These are phyloP conservation scores for Amphimallon solstitiale DNA, from an alignment of 2,888 invertebrate species.

Conservation along the genomic window DNA sequence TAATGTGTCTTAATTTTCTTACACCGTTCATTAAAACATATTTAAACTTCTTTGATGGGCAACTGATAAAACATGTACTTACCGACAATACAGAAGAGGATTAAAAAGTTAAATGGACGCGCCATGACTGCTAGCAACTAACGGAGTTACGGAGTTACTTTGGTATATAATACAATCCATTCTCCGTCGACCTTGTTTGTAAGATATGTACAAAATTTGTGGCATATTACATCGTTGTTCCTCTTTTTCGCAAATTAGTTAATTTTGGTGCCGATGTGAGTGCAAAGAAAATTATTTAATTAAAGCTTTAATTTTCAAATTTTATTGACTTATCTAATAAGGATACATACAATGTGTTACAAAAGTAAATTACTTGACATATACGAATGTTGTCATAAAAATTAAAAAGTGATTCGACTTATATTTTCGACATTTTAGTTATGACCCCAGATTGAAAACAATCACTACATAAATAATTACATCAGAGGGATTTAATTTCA, in stretches of 20 bases:
- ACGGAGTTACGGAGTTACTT: slow-evolving; percentile 46
- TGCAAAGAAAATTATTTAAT: slow-evolving; percentile 9
- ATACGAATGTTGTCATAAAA: no score
- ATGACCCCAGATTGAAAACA: no score
- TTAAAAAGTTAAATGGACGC: slow-evolving; percentile 49
- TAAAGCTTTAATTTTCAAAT: not conserved
- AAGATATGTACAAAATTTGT: slow-evolving; percentile 22
- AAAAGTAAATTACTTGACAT: no score
- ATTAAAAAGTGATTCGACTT: no score
- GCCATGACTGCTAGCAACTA: slow-evolving; percentile 52
- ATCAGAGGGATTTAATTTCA: no score
- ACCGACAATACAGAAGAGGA: slow-evolving; percentile 48
- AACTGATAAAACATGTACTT: slow-evolving; percentile 39
- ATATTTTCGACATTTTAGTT: no score
- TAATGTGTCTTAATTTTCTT: not conserved
- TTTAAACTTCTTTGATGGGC: not conserved
- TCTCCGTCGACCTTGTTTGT: slow-evolving; percentile 47
- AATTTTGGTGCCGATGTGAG: not conserved
- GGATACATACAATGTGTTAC: no score
- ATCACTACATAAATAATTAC: no score
- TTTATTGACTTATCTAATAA: no score
- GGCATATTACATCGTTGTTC: slow-evolving; percentile 19
- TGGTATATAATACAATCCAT: slow-evolving; percentile 50
- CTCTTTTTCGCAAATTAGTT: not conserved
- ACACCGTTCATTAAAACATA: not conserved